phyloP scores from a whole-genome alignment of 2,888 invertebrate species.

The Ennomos quercinarius region DNA sequence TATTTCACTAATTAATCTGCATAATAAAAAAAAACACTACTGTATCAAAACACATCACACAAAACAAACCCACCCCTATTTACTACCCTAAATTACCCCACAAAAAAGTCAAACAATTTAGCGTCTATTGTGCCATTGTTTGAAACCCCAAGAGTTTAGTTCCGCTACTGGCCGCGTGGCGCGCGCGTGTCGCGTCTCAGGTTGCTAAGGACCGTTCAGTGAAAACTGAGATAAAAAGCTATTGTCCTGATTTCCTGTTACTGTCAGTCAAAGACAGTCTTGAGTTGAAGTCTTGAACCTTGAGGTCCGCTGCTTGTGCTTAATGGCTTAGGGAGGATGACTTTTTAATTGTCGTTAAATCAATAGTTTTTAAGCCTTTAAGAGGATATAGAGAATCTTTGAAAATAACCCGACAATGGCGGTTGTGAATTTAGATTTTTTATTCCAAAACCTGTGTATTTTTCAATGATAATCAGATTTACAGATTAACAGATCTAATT shows the following conservation, averaged over 20 bases:
- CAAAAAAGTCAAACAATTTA: slow-evolving; percentile 29
- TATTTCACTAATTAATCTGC: no score
- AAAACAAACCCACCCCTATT: slow-evolving; percentile 4
- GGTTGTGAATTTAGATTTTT: no score
- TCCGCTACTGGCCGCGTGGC: slow-evolving; percentile 68
- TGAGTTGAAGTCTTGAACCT: slow-evolving; percentile 32
- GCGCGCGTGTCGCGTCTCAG: slow-evolving; percentile 65
- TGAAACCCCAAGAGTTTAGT: slow-evolving; percentile 53
- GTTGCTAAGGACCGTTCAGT: slow-evolving; percentile 24
- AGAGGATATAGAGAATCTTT: no score
- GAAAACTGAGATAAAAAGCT: slow-evolving; percentile 7
- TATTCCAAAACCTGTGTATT: no score
- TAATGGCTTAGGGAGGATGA: slow-evolving; percentile 19
- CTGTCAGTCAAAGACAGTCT: slow-evolving; percentile 39
- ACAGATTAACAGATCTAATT: no score
- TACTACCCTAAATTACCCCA: slow-evolving; percentile 1
- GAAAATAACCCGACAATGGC: no score
- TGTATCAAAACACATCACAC: background rate
- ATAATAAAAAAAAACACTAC: no score
- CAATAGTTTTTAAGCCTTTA: background rate
- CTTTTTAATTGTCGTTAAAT: slow-evolving; percentile 16
- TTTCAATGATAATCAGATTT: no score
- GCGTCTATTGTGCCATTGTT: slow-evolving; percentile 22
- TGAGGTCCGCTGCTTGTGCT: background rate
- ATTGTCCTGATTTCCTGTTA: slow-evolving; percentile 48